These are phyloP conservation scores for Aleiodes alternator DNA, from an alignment of 2,888 invertebrate genomes.

Conservation along the genomic window DNA sequence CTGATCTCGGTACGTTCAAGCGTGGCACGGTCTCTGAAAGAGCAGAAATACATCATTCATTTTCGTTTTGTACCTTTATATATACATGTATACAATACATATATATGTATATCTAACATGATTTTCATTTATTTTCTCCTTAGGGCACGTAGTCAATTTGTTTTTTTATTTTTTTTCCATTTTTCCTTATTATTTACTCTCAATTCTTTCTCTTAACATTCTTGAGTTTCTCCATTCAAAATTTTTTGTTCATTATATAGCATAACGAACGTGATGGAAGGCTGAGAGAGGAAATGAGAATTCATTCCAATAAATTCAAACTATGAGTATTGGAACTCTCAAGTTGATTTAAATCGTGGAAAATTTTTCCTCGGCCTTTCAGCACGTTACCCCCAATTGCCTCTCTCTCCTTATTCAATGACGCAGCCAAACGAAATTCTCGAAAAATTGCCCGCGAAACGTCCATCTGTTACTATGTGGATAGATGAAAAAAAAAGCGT, in stretches of 20 bases:
- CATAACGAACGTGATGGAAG: slow-evolving; percentile 7
- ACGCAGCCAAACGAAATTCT: slow-evolving; percentile 25
- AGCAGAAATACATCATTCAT: slow-evolving; percentile 54
- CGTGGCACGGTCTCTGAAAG: slow-evolving; percentile 74
- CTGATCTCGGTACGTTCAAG: slow-evolving; percentile 70
- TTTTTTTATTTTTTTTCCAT: not conserved
- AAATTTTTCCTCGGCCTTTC: slow-evolving; percentile 57
- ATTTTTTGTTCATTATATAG: slow-evolving; percentile 25
- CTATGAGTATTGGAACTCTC: too few relatives aligned
- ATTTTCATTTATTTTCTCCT: slow-evolving; percentile 54
- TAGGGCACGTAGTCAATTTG: slow-evolving; percentile 32
- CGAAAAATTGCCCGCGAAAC: slow-evolving; percentile 1
- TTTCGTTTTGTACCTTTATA: slow-evolving; percentile 33
- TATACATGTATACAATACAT: too few relatives aligned
- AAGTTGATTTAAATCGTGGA: not conserved
- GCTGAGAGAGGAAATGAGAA: not conserved
- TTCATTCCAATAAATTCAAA: not conserved
- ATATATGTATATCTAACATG: slow-evolving; percentile 32
- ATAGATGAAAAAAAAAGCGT: not conserved
- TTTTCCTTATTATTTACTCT: not conserved
- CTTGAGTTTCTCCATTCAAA: slow-evolving; percentile 6
- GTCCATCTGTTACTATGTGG: slow-evolving; percentile 27
- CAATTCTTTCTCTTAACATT: not conserved
- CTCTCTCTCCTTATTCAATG: slow-evolving; percentile 67
- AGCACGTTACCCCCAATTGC: slow-evolving; percentile 60